Base-by-base conservation (phyloP, 2,888 invertebrate genomes). In the Tubulanus polymorphus region DNA sequence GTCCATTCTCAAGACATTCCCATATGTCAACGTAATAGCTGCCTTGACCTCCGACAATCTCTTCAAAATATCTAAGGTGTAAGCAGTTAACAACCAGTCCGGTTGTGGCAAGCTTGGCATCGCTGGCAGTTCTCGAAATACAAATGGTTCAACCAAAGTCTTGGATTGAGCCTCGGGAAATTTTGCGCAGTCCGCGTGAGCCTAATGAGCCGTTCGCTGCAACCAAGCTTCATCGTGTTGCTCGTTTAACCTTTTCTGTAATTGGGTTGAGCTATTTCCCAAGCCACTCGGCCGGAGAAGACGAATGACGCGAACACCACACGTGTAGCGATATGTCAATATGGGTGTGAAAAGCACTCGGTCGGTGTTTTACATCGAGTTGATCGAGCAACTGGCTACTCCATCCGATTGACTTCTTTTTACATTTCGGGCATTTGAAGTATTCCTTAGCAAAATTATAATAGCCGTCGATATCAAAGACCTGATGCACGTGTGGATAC, bases 1-100 rank as follows among this genome's bases (percentile, higher is more conserved):
- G 47, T 66, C 66, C 46, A 68, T 49, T 46, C 67, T 69, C 5
- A 68, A 41, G 12, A 67, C 53, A 8, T 20, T 23, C 2, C 67
- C 69, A 58, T 61, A 65, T n/a, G 49, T 46, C 0, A 62, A 65
- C 1, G 66, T 69, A 18, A 69, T 59, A 51, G 37, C 27, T 18
- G 67, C 65, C 55, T 63, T 62, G 32, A 64, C 48, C n/a, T 63
- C 59, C 29, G 61, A 54, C n/a, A 66, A 48, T 8, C 64, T 51
- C 8, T 41, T 26, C 10, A 61, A 32, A 8, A 64, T 63, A 56
- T 66, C 64, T 27, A 48, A 53, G 15, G 32, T 37, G 46, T 63
- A 67, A 3, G 61, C 52, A n/a, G 56, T 55, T 59, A 64, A 48
- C 20, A 67, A 45, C 65, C 66, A 65, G 26, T 57, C 48, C 50